Percentiles rank a stretch among this genome's conserved stretches.
Conservation (phyloP, 2,113 vertebrate species). For the Procavia capensis region DNA sequence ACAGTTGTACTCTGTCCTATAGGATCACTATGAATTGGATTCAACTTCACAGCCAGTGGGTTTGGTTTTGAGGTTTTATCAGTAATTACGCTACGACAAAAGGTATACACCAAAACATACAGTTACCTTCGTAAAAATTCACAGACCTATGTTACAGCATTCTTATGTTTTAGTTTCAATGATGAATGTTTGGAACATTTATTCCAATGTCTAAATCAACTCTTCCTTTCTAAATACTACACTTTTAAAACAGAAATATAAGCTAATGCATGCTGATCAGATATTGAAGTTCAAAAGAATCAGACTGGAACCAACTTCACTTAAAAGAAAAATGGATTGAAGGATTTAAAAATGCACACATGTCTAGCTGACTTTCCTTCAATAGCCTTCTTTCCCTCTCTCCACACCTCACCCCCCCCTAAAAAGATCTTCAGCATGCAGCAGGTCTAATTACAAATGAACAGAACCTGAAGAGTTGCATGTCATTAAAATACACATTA, state of each 20-base stretch:
- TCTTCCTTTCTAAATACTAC: slow-evolving; percentile 7
- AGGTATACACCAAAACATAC: neutral
- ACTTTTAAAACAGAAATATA: slow-evolving; percentile 15
- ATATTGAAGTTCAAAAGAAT: slow-evolving; percentile 35
- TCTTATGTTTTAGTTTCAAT: slow-evolving; percentile 35
- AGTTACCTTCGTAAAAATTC: slow-evolving; percentile 17
- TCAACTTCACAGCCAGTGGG: too few relatives aligned
- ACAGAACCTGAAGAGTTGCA: slow-evolving; percentile 29
- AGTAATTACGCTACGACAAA: neutral
- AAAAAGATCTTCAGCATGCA: neutral
- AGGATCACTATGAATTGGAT: too few relatives aligned
- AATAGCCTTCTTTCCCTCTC: neutral
- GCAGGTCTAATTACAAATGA: slow-evolving; percentile 14
- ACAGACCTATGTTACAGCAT: neutral
- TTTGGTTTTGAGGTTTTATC: neutral
- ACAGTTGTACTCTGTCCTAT: too few relatives aligned
- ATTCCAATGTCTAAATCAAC: slow-evolving; percentile 24
- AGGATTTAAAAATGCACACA: slow-evolving; percentile 4
- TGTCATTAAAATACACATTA: slow-evolving; percentile 21
- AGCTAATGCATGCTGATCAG: slow-evolving; percentile 39
- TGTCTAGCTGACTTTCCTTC: neutral
- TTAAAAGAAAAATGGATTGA: neutral
- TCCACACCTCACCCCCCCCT: neutral
- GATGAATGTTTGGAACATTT: neutral
- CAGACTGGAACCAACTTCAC: neutral